Evolutionary conservation across 2,113 vertebrate species (phyloP).

Genomic region (Ictalurus punctatus): DNA sequence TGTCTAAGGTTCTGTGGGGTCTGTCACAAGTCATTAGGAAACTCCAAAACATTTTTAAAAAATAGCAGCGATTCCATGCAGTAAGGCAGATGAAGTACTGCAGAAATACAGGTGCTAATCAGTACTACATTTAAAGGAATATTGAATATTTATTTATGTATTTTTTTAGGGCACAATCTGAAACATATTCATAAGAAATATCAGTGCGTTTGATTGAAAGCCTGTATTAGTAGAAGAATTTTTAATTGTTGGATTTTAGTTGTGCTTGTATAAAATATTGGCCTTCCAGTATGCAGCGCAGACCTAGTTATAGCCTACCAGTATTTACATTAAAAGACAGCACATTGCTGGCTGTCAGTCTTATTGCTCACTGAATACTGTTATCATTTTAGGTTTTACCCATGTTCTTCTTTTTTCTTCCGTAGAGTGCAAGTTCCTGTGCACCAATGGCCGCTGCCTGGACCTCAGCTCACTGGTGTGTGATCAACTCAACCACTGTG

Average conservation of each 20-base stretch:
- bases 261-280: neutral
- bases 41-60: neutral
- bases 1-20: neutral
- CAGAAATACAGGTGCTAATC: neutral
- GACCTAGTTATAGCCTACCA: neutral
- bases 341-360: neutral
- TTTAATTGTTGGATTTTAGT: neutral
- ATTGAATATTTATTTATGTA: neutral
- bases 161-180: neutral
- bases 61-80: neutral
- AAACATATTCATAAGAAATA: neutral
- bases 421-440: conserved; percentile 97
- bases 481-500: conserved; percentile 96
- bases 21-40: too few relatives aligned
- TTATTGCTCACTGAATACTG: neutral
- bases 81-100: neutral
- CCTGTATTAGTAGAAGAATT: neutral
- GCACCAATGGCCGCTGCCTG: conserved; percentile 95
- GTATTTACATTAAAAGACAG: neutral
- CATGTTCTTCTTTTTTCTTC: conserved; percentile 51
- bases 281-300: neutral
- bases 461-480: conserved; percentile 93
- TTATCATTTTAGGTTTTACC: neutral
- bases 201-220: neutral
- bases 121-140: neutral